phyloP scores from a whole-genome alignment of 2,113 vertebrate species.

The Xenopus tropicalis region UCB_Xtro_10.0 CM004444.2:64684501-64685000 shows the following conservation, averaged over 20 bases:
- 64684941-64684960: too few species aligned
- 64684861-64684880: too few species aligned
- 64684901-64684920: too few species aligned
- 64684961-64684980: too few species aligned
- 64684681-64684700: conserved; percentile 23
- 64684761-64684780: background rate
- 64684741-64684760: background rate
- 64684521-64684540: conserved; percentile 98
- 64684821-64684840: background rate
- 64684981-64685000: too few species aligned
- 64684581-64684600: conserved; percentile 98
- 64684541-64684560: conserved; percentile 92
- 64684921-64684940: too few species aligned
- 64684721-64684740: conserved; percentile 7
- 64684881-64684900: too few species aligned
- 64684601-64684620: conserved; percentile 98
- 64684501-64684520: conserved; percentile 91
- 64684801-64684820: background rate
- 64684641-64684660: conserved; percentile 96
- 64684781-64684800: background rate
- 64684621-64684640: conserved; percentile 97
- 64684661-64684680: conserved; percentile 89
- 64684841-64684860: too few species aligned
- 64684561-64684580: conserved; percentile 96
- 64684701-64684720: conserved; percentile 24